phyloP scores from a whole-genome alignment of 2,113 vertebrate species.

The Cochlearius cochlearius region DNA sequence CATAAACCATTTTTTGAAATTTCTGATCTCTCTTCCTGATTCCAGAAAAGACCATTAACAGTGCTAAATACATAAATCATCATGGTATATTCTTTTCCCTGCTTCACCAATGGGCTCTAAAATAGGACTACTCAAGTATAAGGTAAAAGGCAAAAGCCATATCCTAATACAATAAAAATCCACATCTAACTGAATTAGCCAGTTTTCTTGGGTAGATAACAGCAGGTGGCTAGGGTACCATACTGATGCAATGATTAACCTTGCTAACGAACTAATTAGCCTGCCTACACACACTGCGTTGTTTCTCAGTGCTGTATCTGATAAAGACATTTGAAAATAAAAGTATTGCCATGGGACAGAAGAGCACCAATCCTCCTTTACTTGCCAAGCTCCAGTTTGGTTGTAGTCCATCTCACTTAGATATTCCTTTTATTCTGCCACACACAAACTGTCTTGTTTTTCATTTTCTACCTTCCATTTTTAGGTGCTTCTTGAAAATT shows the following conservation, averaged over 20 bases:
- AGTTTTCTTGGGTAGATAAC: not conserved
- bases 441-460: not conserved
- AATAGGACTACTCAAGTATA: not conserved
- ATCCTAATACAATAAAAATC: not conserved
- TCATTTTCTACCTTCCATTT: not conserved
- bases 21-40: not conserved
- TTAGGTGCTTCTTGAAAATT: not conserved
- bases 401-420: not conserved
- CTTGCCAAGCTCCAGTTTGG: not conserved
- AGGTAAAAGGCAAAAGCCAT: not conserved
- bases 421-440: not conserved
- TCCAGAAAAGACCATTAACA: not conserved
- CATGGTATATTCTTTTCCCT: not conserved
- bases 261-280: conserved; percentile 11
- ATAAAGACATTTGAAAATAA: not conserved
- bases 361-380: not conserved
- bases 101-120: not conserved
- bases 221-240: not conserved
- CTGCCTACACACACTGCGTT: not conserved
- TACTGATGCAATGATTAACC: not conserved
- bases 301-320: not conserved
- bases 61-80: not conserved
- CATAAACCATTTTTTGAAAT: not conserved
- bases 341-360: not conserved
- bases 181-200: not conserved